These are phyloP conservation scores for Anser brachyrhynchus DNA, from an alignment of 2,113 vertebrate species.

Conservation along the genomic window DNA sequence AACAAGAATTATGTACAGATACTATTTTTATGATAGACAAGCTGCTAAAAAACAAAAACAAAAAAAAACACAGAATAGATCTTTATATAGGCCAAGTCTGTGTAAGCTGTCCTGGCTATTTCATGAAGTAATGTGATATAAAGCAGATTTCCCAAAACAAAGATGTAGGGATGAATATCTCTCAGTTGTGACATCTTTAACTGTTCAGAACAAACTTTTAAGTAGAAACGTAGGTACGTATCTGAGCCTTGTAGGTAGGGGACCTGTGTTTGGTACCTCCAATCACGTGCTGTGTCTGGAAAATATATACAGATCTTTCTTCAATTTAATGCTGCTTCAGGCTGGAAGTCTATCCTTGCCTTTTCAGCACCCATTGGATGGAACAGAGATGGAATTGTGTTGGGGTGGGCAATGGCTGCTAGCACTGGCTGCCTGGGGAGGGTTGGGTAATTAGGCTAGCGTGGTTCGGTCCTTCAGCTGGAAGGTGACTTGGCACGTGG, in stretches of 20 bases:
- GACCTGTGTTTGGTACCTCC: background rate
- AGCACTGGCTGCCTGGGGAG: background rate
- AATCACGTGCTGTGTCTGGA: background rate
- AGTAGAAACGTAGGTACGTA: background rate
- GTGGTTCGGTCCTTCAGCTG: background rate
- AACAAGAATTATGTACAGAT: background rate
- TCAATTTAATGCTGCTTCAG: background rate
- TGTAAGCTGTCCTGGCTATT: background rate
- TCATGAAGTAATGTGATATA: background rate
- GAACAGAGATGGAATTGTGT: background rate
- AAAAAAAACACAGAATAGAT: background rate
- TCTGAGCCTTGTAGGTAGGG: background rate
- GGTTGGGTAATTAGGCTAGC: background rate
- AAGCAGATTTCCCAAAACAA: background rate
- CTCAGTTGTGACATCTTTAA: background rate
- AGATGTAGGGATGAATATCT: background rate
- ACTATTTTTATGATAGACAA: background rate
- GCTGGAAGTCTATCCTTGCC: background rate
- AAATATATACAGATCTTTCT: background rate
- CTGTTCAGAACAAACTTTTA: background rate
- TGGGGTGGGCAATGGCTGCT: background rate
- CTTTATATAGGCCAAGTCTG: background rate
- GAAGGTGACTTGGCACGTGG: background rate
- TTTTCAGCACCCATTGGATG: background rate
- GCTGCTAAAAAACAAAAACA: background rate